Base-by-base conservation (phyloP, 2,888 invertebrate species). In the Dryomyza anilis region DNA sequence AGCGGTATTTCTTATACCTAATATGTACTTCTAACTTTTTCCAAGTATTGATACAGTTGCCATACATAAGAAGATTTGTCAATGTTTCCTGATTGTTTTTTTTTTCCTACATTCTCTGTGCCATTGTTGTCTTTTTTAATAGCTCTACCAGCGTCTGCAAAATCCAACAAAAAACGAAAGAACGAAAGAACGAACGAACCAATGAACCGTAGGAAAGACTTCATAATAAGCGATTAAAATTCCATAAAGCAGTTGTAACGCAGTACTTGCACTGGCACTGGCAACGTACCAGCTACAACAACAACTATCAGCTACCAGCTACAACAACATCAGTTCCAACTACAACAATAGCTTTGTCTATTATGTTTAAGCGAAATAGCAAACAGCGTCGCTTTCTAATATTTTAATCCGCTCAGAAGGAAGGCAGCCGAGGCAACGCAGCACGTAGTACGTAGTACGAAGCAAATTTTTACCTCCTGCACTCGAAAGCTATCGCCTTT, bases 331-430 rank as follows among this genome's bases (percentile, higher is more conserved):
- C 50, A 52, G 43, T 3, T 21, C 33, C 56, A 48, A 36, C 29
- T 21, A 6, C 43, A 46, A 36, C 62, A 39, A 23, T 23, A 43
- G 27, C 56, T 69, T 68, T 67, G 59, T 69, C 71, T 69, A 69
- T 75, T 68, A 66, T 67, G 64, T 53, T 63, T 66, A 68, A 69
- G 70, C 72, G 70, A 69, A 76, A 74, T 70, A 69, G 70, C 71
- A 73, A 72, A 70, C 70, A 70, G 56, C 39, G 61, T 43, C 57
- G 52, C 57, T 27, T 45, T 45, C 14, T 52, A 58, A 58, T 58
- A 64, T 64, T 58, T 64, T 58, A 64, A 66, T 66, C 65, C 62
- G 62, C 62, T 56, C 59, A 46, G 25, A 65, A 60, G 25, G 23
- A 8, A n/a, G n/a, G 50, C n/a, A 10, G 55, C 33, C 4, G 23